Evolutionary conservation across 2,888 invertebrate species (phyloP), one percentile per base, ranked within the genome.

Genomic region (Pomacea canaliculata): DNA sequence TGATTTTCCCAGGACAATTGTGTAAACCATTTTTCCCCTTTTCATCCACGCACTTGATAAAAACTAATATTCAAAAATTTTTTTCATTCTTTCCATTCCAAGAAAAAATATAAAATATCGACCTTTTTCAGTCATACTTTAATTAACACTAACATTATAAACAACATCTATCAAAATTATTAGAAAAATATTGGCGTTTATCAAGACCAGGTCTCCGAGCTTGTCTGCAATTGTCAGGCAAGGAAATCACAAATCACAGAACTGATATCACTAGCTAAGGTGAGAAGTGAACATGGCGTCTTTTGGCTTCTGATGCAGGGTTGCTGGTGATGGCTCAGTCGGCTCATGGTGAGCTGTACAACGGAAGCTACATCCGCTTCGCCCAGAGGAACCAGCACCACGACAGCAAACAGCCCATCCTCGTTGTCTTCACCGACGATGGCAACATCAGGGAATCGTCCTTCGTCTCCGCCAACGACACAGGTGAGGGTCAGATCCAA

Each of bases 271-370:
- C 0, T 56, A 56, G 16, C 16, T 2, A 56, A 56, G 51, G 7
- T 8, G 51, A 10, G 12, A 16, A 56, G 3, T 56, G 8, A 56
- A 16, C 51, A 16, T 13, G 51, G 16, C 16, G 51, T 56, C 51
- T 56, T 56, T 37, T 37, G 37, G 51, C 0, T 56, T 56, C 51
- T 7, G 51, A 10, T 56, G 13, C 82, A 91, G 93, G 93, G 10
- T 91, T 94, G 13, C 88, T 94, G 49, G 92, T 94, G 62, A 92
- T 92, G 0, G 92, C 93, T 3, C 92, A 92, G 48, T 90, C 92
- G 12, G 82, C 92, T 13, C 91, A 91, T 77, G 93, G 93, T 4
- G 91, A 92, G 59, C 88, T 90, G 9, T 91, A 93, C 16, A 88
- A 91, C 19, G 87, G 88, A 48, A 89, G 87, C 48, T 82, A 86